Evolutionary conservation across 2,888 invertebrate genomes (phyloP).

Genomic region (Ametastegia equiseti): DNA sequence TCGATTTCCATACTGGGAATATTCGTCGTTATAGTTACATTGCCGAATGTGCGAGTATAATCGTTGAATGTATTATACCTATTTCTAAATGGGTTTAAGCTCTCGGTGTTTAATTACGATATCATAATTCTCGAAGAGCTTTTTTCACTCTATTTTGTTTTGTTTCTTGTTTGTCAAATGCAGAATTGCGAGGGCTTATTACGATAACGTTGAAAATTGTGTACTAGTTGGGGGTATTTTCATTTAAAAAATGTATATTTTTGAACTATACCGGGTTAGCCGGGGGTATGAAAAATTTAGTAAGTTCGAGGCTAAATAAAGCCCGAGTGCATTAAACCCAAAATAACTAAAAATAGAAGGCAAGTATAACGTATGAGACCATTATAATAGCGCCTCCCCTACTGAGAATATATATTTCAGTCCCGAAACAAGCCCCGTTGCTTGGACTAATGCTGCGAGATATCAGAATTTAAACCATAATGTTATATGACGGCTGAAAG

Average conservation of each 20-base stretch:
- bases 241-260: background rate
- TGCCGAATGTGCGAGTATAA: background rate
- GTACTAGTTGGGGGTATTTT: background rate
- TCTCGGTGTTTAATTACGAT: background rate
- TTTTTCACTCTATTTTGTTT: background rate
- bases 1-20: background rate
- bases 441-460: background rate
- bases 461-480: slow-evolving; percentile 13
- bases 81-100: background rate
- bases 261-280: background rate
- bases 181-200: too few relatives aligned
- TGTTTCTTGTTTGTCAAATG: too few relatives aligned
- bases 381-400: slow-evolving; percentile 74
- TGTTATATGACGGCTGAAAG: slow-evolving; percentile 17
- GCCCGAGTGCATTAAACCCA: slow-evolving; percentile 73
- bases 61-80: slow-evolving; percentile 11
- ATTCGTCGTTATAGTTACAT: background rate
- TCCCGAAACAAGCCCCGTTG: slow-evolving; percentile 15
- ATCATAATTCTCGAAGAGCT: background rate
- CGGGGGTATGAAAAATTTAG: slow-evolving; percentile 59
- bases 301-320: slow-evolving; percentile 68
- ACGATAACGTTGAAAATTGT: background rate
- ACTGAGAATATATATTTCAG: slow-evolving; percentile 70
- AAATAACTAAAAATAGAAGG: slow-evolving; percentile 76
- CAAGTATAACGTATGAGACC: slow-evolving; percentile 66